A percentile compares a stretch with the other conserved stretches of the same genome.
phyloP scores from a whole-genome alignment of 1,140 invertebrate genomes.

The Ganaspis sp. region DNA sequence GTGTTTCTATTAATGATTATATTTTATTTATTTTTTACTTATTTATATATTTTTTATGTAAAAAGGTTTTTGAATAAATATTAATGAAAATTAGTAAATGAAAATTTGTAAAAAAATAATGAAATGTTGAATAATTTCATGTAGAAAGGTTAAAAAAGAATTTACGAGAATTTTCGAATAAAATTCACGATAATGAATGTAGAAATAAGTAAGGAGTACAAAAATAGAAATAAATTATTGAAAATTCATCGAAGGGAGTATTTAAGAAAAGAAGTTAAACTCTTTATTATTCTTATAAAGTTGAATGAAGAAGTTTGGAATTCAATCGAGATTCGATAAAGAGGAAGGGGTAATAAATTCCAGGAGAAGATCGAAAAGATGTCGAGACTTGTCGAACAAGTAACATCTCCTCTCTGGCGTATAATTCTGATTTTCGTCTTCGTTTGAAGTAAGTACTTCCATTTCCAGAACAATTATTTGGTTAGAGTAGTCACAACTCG shows the following conservation, averaged over 20 bases:
- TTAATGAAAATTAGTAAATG: no score
- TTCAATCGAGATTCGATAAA: constrained; percentile 9
- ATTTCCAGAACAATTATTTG: constrained; percentile 31
- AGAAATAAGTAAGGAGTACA: no score
- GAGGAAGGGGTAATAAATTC: constrained; percentile 4
- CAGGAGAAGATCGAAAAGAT: constrained; percentile 9
- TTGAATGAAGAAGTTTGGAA: constrained; percentile 8
- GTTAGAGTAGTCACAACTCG: constrained; percentile 11
- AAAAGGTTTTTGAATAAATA: no score
- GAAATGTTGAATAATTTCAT: no score
- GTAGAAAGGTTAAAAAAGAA: no score
- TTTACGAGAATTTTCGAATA: no score
- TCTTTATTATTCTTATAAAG: constrained; percentile 24
- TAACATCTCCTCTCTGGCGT: constrained; percentile 4
- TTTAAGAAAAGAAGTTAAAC: background rate
- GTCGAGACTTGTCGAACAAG: constrained; percentile 26
- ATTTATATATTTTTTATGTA: no score
- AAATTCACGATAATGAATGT: no score
- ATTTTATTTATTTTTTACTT: no score
- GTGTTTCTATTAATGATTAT: no score
- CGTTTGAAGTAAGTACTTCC: constrained; percentile 27
- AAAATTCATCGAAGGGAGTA: background rate
- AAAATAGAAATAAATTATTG: background rate
- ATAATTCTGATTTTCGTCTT: constrained; percentile 29
- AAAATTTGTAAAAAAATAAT: no score